Evolutionary conservation across 2,797 vertebrate species (phyloP).

Genomic region (Momotus momota): DNA sequence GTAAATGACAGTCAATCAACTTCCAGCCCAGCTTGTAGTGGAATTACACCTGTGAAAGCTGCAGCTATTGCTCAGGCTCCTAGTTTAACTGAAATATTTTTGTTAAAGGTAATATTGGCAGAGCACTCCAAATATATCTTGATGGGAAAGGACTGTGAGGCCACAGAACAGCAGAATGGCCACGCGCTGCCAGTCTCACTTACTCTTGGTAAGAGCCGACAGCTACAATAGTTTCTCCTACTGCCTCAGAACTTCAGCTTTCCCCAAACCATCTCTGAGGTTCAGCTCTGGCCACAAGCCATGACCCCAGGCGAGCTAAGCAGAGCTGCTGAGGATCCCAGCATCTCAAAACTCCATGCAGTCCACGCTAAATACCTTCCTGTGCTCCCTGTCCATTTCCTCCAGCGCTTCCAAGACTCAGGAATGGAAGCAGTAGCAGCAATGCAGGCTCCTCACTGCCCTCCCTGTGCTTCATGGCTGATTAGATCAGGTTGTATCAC

Average conservation of each 20-base stretch:
- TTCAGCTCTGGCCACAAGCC: neutral
- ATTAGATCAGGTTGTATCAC: neutral
- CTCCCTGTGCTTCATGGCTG: neutral
- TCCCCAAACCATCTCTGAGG: neutral
- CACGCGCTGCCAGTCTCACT: neutral
- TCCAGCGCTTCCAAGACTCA: neutral
- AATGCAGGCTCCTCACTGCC: neutral
- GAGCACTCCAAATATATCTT: neutral
- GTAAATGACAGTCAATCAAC: neutral
- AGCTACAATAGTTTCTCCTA: accelerated
- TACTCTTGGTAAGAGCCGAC: neutral
- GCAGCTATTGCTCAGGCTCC: neutral
- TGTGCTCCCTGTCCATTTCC: neutral
- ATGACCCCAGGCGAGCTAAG: neutral
- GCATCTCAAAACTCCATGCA: neutral
- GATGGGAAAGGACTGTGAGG: neutral
- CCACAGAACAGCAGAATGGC: neutral
- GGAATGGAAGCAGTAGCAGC: neutral
- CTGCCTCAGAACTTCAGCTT: neutral
- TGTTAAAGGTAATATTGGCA: neutral
- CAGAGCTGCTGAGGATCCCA: neutral
- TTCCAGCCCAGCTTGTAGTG: accelerated
- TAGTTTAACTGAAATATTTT: neutral
- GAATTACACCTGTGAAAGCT: neutral
- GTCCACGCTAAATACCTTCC: neutral